phyloP scores from a whole-genome alignment of 1,140 invertebrate genomes.

The Tetramorium alpestre region DNA sequence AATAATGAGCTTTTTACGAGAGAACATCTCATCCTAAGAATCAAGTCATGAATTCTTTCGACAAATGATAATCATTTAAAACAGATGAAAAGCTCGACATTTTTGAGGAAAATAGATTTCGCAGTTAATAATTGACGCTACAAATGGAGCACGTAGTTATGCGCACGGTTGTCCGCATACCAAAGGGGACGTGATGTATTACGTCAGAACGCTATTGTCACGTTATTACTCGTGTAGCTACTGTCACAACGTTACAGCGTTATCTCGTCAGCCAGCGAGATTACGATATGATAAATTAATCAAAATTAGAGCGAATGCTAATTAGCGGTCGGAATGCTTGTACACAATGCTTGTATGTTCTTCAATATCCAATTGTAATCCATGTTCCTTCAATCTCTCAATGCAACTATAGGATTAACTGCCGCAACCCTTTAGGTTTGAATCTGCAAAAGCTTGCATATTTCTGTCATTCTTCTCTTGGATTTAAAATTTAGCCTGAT shows the following conservation, averaged over 20 bases:
- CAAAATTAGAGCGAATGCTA: conserved; percentile 49
- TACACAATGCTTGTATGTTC: background rate
- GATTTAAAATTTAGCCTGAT: background rate
- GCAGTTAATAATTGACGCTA: conserved; percentile 48
- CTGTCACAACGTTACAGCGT: conserved; percentile 14
- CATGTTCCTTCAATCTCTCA: background rate
- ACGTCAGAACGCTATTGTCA: conserved; percentile 55
- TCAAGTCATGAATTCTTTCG: background rate
- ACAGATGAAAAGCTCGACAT: background rate
- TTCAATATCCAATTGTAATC: background rate
- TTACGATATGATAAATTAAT: conserved; percentile 63
- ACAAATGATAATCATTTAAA: background rate
- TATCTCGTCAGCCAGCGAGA: conserved; percentile 52
- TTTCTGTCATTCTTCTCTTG: background rate
- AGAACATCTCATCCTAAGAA: background rate
- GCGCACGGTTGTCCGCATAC: conserved; percentile 36
- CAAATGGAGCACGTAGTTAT: conserved; percentile 50
- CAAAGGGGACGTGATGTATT: conserved; percentile 57
- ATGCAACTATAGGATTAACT: background rate
- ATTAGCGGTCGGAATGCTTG: conserved; percentile 19
- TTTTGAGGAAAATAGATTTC: background rate
- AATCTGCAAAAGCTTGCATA: background rate
- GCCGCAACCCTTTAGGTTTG: background rate
- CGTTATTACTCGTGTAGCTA: conserved; percentile 51
- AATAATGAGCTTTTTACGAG: background rate